Evolutionary conservation across 2,888 invertebrate genomes (phyloP).

Genomic region (Atethmia centrago): DNA sequence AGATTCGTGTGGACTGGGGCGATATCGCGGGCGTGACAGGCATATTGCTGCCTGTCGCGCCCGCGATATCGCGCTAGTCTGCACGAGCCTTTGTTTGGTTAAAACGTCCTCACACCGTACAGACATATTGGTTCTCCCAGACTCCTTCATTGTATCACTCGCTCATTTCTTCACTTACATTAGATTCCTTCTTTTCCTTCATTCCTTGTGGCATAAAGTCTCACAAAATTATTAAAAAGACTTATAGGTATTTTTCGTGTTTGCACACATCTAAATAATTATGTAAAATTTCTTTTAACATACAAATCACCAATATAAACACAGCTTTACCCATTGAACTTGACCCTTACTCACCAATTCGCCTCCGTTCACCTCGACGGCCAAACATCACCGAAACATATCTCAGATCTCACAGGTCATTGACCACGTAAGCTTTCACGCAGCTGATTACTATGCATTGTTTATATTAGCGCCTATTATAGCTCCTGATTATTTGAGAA

Average conservation of each 20-base stretch:
- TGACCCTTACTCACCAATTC: constrained; percentile 65
- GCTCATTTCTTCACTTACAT: not conserved
- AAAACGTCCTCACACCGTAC: not conserved
- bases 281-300: not conserved
- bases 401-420: constrained; percentile 66
- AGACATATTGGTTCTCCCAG: not conserved
- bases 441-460: constrained; percentile 65
- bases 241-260: not conserved
- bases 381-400: constrained; percentile 73
- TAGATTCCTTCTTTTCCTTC: not conserved
- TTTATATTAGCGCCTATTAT: constrained; percentile 53
- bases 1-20: too few relatives aligned
- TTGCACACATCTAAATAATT: not conserved
- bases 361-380: constrained; percentile 69
- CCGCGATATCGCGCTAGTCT: too few relatives aligned
- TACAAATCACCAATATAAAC: constrained; percentile 1
- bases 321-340: constrained; percentile 66
- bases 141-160: not conserved
- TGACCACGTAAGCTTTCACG: constrained; percentile 69
- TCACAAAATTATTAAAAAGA: not conserved
- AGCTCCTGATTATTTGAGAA: constrained; percentile 39
- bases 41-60: too few relatives aligned
- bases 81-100: too few relatives aligned
- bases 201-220: not conserved
- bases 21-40: too few relatives aligned